These are phyloP conservation scores for Drosophila borealis DNA, from an alignment of 2,888 invertebrate species.

Conservation along the genomic window DNA sequence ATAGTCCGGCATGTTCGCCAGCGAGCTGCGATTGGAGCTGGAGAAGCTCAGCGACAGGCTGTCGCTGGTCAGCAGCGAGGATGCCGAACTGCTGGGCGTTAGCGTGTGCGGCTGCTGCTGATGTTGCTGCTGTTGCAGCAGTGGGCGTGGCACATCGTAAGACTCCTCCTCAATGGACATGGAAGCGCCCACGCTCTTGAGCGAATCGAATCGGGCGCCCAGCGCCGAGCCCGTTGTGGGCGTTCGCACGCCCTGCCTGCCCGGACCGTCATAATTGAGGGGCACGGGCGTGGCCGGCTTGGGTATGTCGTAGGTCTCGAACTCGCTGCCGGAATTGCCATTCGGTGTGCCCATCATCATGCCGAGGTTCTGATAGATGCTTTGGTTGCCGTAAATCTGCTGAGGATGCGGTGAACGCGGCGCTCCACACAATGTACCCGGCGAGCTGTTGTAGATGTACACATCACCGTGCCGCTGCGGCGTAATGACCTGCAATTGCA, in stretches of 20 bases:
- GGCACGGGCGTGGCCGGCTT: conserved; percentile 87
- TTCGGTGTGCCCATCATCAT: conserved; percentile 75
- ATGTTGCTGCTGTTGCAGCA: conserved; percentile 73
- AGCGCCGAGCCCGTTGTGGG: conserved; percentile 63
- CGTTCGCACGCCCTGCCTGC: conserved; percentile 85
- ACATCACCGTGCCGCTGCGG: conserved; percentile 91
- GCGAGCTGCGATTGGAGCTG: conserved; percentile 86
- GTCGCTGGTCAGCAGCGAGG: conserved; percentile 88
- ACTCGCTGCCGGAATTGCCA: conserved; percentile 62
- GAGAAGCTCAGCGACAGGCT: conserved; percentile 86
- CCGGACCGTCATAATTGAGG: conserved; percentile 83
- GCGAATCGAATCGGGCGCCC: conserved; percentile 76
- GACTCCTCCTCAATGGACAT: conserved; percentile 85
- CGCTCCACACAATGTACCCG: conserved; percentile 48
- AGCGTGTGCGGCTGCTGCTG: conserved; percentile 86
- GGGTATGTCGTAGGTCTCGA: conserved; percentile 87
- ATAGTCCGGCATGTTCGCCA: conserved; percentile 89
- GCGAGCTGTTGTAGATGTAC: conserved; percentile 89
- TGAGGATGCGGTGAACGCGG: conserved; percentile 51
- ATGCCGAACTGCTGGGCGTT: conserved; percentile 89
- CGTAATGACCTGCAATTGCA: conserved; percentile 87
- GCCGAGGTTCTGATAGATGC: conserved; percentile 82
- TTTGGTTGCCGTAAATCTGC: conserved; percentile 79
- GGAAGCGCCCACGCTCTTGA: conserved; percentile 70
- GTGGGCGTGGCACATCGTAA: conserved; percentile 89